Conservation (phyloP, 2,797 vertebrate genomes). For the Enteromius trimaculatus region DNA sequence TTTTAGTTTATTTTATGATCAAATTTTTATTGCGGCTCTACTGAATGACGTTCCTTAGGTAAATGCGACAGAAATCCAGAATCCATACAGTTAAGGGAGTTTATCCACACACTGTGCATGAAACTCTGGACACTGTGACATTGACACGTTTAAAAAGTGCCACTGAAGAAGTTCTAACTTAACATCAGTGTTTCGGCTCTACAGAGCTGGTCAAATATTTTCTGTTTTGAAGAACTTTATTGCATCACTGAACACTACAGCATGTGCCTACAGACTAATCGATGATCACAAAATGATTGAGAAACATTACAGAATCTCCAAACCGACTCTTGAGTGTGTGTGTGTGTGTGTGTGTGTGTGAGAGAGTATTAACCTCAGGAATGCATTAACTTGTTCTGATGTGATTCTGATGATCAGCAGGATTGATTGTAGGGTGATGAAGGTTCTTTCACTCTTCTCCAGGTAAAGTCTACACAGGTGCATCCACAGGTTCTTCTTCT, state of each 20-base stretch:
- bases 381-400: background rate
- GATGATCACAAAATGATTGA: background rate
- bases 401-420: background rate
- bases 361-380: background rate
- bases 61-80: background rate
- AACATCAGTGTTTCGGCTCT: background rate
- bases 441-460: constrained; percentile 14
- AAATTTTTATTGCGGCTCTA: background rate
- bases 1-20: background rate
- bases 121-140: background rate
- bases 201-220: background rate
- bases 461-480: constrained; percentile 81
- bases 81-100: background rate
- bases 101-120: background rate
- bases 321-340: background rate
- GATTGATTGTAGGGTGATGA: too few relatives aligned
- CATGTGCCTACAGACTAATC: background rate
- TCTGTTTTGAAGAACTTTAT: background rate
- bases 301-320: background rate
- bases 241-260: background rate
- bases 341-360: background rate
- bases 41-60: background rate
- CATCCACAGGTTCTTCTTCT: constrained; percentile 70
- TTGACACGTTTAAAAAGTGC: background rate
- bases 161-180: background rate